Evolutionary conservation across 2,797 vertebrate species (phyloP), one percentile per base, ranked within the genome.

Genomic region (Pangasius macronema): DNA sequence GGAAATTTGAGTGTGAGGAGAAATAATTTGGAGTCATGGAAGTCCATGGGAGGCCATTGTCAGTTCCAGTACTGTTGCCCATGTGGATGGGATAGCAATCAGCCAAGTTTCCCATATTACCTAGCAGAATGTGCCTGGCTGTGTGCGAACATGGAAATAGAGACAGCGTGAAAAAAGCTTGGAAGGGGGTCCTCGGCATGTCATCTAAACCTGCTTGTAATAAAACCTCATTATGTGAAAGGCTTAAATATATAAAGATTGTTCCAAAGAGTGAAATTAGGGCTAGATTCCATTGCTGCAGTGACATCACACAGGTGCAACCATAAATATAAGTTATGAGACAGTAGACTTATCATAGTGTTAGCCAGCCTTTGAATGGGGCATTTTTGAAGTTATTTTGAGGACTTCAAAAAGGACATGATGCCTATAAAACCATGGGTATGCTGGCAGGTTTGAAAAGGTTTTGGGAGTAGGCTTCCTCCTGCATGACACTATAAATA

Each of bases 171-270:
- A 53, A n/a, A 83, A 72, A 85, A 75, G 51, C 65, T 42, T 33
- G 68, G 30, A 53, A 53, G 68, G 79, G 36, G 80, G 77, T 85
- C 77, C 86, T 83, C 82, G 77, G 88, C 86, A 27, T 84, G 86
- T 68, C 46, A 33, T 68, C 85, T 81, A 88, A 89, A 85, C 83
- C 88, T 86, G 73, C 59, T 87, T 89, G 85, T 77, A 91, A 91
- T 89, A 90, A 88, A 89, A 73, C 24, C 63, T 87, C 46, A 87
- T 90, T 89, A 87, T 85, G 55, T 83, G 86, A 86, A 42, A 83
- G 65, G 65, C 73, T 80, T 84, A 85, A 70, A 85, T 61, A 72
- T 76, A 59, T 75, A 22, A 68, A 86, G 57, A 87, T 83, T 87
- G 67, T 86, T 86, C 80, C 79, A 91, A 89, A 30, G 76, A 80